These are phyloP conservation scores for Phengaris arion DNA, from an alignment of 2,888 invertebrate species.

Conservation along the genomic window DNA sequence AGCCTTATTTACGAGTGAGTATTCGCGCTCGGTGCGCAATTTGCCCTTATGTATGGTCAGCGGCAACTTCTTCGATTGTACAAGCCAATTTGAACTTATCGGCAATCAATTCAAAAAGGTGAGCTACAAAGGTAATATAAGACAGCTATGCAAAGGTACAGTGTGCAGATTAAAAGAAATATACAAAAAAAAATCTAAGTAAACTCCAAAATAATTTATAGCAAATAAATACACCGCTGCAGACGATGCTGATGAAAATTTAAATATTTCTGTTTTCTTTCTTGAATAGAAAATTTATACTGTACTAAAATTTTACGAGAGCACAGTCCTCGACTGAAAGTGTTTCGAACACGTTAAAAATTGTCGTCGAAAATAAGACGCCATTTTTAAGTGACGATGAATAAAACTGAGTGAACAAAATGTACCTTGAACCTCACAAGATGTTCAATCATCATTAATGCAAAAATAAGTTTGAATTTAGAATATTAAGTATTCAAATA, in stretches of 20 bases:
- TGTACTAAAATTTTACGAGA: conserved; percentile 15
- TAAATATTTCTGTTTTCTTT: conserved; percentile 19
- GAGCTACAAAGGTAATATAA: too few relatives aligned
- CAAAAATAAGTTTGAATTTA: background rate
- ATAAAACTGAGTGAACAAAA: background rate
- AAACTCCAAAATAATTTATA: background rate
- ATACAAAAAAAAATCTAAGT: too few relatives aligned
- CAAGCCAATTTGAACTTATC: too few relatives aligned
- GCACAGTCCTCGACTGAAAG: conserved; percentile 13
- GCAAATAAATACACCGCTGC: background rate
- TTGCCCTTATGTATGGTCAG: too few relatives aligned
- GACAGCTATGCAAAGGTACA: too few relatives aligned
- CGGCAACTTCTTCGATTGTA: too few relatives aligned
- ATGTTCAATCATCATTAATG: background rate
- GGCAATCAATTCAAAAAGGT: too few relatives aligned
- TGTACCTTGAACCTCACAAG: background rate
- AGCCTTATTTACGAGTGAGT: too few relatives aligned
- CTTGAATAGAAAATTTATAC: conserved; percentile 5
- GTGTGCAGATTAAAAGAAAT: too few relatives aligned
- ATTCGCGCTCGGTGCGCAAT: too few relatives aligned
- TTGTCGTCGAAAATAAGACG: conserved; percentile 3
- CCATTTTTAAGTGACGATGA: conserved; percentile 13
- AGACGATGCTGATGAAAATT: conserved; percentile 1
- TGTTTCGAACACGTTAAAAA: conserved; percentile 13
- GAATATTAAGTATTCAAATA: too few relatives aligned